These are phyloP conservation scores for Agrochola lychnidis DNA, from an alignment of 2,888 invertebrate species.

Conservation along the genomic window DNA sequence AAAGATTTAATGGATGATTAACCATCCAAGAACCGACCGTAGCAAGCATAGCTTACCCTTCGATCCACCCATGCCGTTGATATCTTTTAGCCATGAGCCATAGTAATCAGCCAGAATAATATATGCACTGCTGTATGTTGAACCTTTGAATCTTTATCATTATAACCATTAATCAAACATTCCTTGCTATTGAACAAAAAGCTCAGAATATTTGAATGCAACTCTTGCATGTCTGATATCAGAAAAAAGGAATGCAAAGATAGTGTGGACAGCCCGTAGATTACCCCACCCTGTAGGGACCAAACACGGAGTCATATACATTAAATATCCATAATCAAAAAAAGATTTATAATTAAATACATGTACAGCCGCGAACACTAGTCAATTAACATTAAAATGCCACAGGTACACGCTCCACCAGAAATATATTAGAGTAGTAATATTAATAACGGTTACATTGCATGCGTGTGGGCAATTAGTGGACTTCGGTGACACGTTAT, in stretches of 20 bases:
- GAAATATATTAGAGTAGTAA: slow-evolving; percentile 65
- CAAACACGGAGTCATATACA: slow-evolving; percentile 20
- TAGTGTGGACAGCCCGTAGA: slow-evolving; percentile 14
- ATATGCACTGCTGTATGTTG: neutral
- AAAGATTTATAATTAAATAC: slow-evolving; percentile 66
- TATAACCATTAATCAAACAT: neutral
- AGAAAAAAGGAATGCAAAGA: slow-evolving; percentile 25
- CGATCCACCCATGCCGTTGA: too few relatives aligned
- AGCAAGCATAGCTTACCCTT: too few relatives aligned
- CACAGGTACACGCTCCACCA: slow-evolving; percentile 51
- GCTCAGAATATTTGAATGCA: neutral
- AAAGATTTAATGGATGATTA: too few relatives aligned
- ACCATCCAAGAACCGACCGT: too few relatives aligned
- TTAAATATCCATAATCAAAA: slow-evolving; percentile 63
- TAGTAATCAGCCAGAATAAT: too few relatives aligned
- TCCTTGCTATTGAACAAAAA: neutral
- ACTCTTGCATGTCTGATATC: slow-evolving; percentile 30
- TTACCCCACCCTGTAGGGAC: slow-evolving; percentile 29
- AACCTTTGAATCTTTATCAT: neutral
- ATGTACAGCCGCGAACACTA: slow-evolving; percentile 53
- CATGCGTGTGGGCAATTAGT: slow-evolving; percentile 73
- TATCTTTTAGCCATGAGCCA: too few relatives aligned
- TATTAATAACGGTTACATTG: slow-evolving; percentile 72
- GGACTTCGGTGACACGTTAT: slow-evolving; percentile 62
- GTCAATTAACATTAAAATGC: slow-evolving; percentile 68